phyloP scores from a whole-genome alignment of 2,113 vertebrate genomes.

The Proterorhinus semilunaris region DNA sequence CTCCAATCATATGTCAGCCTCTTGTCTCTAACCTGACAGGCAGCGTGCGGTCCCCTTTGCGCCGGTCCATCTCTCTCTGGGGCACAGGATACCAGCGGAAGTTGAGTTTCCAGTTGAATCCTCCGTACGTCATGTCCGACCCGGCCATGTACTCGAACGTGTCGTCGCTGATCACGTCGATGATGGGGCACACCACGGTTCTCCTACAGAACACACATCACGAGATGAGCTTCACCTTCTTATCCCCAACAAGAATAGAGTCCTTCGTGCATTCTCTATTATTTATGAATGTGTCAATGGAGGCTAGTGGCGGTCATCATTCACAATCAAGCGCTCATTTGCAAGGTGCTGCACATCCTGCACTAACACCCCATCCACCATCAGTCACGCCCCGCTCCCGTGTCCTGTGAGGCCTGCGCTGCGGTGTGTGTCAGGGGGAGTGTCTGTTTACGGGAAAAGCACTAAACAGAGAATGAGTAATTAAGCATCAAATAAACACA shows the following conservation, averaged over 20 bases:
- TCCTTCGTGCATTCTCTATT: background rate
- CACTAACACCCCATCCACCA: conserved; percentile 24
- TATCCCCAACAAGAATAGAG: background rate
- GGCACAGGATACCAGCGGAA: conserved; percentile 99
- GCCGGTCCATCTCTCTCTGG: conserved; percentile 98
- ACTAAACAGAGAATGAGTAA: conserved; percentile 57
- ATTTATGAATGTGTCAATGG: no score
- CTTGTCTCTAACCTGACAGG: conserved; percentile 83
- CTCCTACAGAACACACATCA: conserved; percentile 72
- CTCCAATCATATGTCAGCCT: background rate
- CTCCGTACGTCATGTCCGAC: conserved; percentile 98
- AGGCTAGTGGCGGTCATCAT: conserved; percentile 12
- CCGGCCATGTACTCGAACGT: conserved; percentile 99
- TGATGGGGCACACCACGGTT: conserved; percentile 97
- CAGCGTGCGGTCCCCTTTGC: conserved; percentile 96
- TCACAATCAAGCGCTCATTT: conserved; percentile 24
- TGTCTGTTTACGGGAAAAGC: conserved; percentile 28
- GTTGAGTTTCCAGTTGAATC: conserved; percentile 98
- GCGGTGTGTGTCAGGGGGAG: conserved; percentile 9
- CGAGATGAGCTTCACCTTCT: no score
- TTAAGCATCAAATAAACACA: conserved; percentile 66
- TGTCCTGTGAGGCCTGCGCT: conserved; percentile 7
- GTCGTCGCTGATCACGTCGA: conserved; percentile 98
- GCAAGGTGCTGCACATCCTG: conserved; percentile 20
- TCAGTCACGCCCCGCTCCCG: conserved; percentile 9